Conservation (phyloP, 2,113 vertebrate genomes). For the Megalops atlanticus region DNA sequence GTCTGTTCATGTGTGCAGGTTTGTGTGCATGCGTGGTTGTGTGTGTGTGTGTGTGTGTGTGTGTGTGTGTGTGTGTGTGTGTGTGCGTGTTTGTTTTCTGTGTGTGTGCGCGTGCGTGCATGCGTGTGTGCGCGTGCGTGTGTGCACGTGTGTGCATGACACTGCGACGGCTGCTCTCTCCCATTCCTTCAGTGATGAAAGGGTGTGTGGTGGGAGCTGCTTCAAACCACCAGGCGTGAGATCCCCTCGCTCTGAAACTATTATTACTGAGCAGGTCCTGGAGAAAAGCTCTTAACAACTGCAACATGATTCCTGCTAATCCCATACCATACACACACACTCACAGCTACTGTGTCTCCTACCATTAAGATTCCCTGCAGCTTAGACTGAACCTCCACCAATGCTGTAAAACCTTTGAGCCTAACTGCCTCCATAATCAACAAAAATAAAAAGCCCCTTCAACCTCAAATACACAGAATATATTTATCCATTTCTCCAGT, state of each 20-base stretch:
- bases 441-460: too few relatives aligned
- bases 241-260: conserved; percentile 14
- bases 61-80: background rate
- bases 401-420: too few relatives aligned
- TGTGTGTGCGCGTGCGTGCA: background rate
- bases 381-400: too few relatives aligned
- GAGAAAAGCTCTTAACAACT: conserved; percentile 26
- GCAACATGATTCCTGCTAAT: conserved; percentile 20
- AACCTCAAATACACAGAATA: too few relatives aligned
- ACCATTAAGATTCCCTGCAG: too few relatives aligned
- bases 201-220: background rate
- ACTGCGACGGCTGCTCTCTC: background rate
- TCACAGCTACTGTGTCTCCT: too few relatives aligned
- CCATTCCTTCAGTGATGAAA: background rate
- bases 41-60: background rate
- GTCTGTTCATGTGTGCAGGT: background rate
- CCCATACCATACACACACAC: background rate
- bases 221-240: conserved; percentile 23
- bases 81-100: too few relatives aligned
- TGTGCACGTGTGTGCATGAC: background rate
- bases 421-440: too few relatives aligned
- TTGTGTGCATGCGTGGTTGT: background rate
- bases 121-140: background rate
- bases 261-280: conserved; percentile 24
- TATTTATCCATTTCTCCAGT: too few relatives aligned